These are phyloP conservation scores for Hypercompe scribonia DNA, from an alignment of 2,888 invertebrate genomes.

Conservation along the genomic window DNA sequence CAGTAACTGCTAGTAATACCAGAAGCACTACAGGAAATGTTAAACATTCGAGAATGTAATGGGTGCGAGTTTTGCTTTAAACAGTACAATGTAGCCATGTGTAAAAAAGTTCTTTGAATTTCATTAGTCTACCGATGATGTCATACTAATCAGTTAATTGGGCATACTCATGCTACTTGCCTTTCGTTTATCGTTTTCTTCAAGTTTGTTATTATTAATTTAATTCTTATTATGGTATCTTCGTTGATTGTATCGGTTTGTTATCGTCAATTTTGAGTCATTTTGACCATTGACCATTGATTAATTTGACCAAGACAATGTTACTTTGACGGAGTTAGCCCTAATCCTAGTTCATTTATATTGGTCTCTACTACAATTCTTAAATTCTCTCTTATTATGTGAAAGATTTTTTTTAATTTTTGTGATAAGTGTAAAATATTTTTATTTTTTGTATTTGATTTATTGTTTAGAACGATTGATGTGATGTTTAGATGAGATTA, in stretches of 20 bases:
- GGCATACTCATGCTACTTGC: constrained; percentile 5
- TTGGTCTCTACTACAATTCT: not conserved
- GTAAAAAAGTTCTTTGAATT: constrained; percentile 3
- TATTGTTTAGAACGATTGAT: no score
- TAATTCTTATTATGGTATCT: not conserved
- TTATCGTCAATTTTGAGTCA: not conserved
- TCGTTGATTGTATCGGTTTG: not conserved
- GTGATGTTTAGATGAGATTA: no score
- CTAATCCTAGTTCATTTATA: not conserved
- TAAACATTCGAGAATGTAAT: not conserved
- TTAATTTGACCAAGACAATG: no score
- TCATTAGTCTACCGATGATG: not conserved
- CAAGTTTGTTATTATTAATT: not conserved
- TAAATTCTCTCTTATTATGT: no score
- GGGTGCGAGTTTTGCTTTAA: not conserved
- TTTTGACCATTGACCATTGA: no score
- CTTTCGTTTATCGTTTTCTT: not conserved
- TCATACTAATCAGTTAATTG: not conserved
- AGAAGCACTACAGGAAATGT: not conserved
- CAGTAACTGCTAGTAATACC: not conserved
- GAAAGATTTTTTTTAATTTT: no score
- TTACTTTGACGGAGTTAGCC: not conserved
- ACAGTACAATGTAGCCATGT: not conserved
- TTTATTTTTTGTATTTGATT: no score
- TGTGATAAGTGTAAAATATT: no score